These are phyloP conservation scores for Balaenoptera acutorostrata DNA, from an alignment of 2,113 vertebrate genomes.

Conservation along the genomic window DNA sequence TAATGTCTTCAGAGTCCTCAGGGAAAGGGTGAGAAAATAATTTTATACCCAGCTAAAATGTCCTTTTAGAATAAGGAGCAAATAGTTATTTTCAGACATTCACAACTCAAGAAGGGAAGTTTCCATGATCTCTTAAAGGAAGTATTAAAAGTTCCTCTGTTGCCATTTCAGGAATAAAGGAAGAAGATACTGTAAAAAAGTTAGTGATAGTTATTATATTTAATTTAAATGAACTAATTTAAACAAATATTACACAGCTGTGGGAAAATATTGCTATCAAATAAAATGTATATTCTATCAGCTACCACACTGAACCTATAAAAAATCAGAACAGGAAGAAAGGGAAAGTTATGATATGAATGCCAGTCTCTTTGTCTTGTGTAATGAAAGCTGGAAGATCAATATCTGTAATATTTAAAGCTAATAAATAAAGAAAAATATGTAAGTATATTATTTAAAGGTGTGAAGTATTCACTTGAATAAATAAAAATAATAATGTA, in stretches of 20 bases:
- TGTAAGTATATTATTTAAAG: not conserved
- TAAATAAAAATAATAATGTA: not conserved
- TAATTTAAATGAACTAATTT: not conserved
- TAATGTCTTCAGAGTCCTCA: not conserved
- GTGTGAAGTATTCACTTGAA: not conserved
- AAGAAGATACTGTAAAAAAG: not conserved
- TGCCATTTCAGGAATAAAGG: not conserved
- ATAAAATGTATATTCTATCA: not conserved
- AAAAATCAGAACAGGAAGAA: not conserved
- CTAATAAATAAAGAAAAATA: not conserved
- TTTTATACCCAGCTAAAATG: slow-evolving; percentile 20
- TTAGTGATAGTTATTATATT: not conserved
- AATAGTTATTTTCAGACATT: not conserved
- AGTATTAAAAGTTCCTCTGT: not conserved
- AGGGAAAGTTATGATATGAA: no score
- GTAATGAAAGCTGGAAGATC: not conserved
- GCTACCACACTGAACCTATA: not conserved
- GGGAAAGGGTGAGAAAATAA: not conserved
- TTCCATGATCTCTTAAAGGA: not conserved
- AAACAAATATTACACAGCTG: not conserved
- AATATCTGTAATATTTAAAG: not conserved
- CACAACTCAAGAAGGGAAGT: not conserved
- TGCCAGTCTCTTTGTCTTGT: not conserved
- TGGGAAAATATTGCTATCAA: not conserved
- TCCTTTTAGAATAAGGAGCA: not conserved